Evolutionary conservation across 2,888 invertebrate genomes (phyloP), one percentile per base, ranked within the genome.

Genomic region (Lottia gigantea): DNA sequence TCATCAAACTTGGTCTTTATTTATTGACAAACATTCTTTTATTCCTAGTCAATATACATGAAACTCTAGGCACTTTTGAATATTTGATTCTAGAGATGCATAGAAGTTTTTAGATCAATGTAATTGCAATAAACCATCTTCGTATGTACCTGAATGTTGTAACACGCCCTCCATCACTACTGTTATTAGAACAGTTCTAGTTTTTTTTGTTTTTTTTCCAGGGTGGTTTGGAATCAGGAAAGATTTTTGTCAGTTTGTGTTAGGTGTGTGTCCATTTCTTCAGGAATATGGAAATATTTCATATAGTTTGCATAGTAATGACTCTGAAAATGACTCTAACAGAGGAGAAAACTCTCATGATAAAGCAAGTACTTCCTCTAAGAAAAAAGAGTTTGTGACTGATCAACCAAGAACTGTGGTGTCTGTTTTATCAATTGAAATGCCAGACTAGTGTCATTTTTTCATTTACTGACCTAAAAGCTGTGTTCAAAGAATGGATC

Each of bases 181-280:
- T n/a, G n/a, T n/a, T n/a, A n/a, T n/a, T n/a, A 4, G 3, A 31
- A 4, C 3, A 31, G 6, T 31, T 31, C 2, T 8, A 8, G 1
- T 40, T 40, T 8, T 40, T 40, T 4, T 40, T 40, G 66, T 66
- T 68, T 74, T 68, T 66, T 82, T 91, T 91, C 71, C 89, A 96
- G 96, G 97, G 97, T 98, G 98, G 98, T 99, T 98, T 89, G 99
- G 98, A 68, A 95, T 99, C 82, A 92, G 98, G 66, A 97, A 97
- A 91, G 98, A 97, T 87, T 97, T 99, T 88, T 98, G 97, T 88
- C 95, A 95, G 83, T 98, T 97, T 89, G 91, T 99, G n/a, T 90
- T 99, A 46, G 95, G 95, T 68, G 93, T 95, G 16, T 97, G 97
- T 90, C 98, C 98, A 0, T 91, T 97, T 76, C 91, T 99, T 63